Base-by-base conservation (phyloP, 2,888 invertebrate species). In the Megalurothrips usitatus region DNA sequence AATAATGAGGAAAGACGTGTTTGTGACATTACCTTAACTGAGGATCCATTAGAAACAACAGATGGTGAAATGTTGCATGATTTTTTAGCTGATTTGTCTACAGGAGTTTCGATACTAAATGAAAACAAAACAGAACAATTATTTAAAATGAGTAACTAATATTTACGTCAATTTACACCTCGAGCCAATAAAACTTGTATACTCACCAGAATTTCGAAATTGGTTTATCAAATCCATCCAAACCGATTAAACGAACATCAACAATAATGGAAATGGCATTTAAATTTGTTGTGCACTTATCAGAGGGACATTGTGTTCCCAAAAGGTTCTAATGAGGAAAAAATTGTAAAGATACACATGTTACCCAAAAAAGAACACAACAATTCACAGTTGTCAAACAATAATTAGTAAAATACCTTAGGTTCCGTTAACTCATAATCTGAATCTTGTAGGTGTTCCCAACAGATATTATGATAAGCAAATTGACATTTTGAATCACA, bases 381-480 rank as follows among this genome's bases (percentile, higher is more conserved):
- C 17, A 58, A 58, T 58, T 58, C 14, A 58, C 0, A 9, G 19
- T 14, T 14, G 11, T 14, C 58, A 9, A 17, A 6, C 11, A 6
- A 14, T 6, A 19, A 1, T 19, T 19, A 4, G 23, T 26, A 23
- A 75, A 12, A 58, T 26, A 75, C 68, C 68, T 75, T 26, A 12
- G 68, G 68, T 26, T 75, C 68, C 12, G 23, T 26, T 12, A 75
- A 26, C 23, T 75, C 11, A 23, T 11, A 12, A 23, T 75, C 26
- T 23, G 23, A 8, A 26, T 26, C 23, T 26, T 23, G n/a, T 11
- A 75, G 68, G 26, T 75, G 68, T 75, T 75, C 26, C 68, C 68
- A 75, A 26, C 68, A 75, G 10, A 26, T 12, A 75, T 75, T 26
- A 75, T 75, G 68, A 26, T 75, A 75, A 26, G 68, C 68, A 75